These are phyloP conservation scores for Charina bottae DNA, from an alignment of 2,113 vertebrate species.

Conservation along the genomic window DNA sequence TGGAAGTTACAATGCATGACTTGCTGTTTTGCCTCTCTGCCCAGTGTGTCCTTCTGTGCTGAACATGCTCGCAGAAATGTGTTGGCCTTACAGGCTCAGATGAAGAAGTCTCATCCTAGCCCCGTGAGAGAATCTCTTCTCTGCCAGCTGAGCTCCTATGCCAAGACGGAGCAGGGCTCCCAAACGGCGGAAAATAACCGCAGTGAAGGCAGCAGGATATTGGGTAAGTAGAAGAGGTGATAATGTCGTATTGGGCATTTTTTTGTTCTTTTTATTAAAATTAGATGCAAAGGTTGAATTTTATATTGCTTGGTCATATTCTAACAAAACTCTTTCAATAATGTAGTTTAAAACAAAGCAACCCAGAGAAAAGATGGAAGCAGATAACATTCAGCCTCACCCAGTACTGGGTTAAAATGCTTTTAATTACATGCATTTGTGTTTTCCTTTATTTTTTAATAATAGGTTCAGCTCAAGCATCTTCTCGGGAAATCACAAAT, in stretches of 20 bases:
- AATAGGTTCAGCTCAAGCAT: neutral
- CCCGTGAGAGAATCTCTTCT: constrained; percentile 85
- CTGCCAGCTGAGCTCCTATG: constrained; percentile 91
- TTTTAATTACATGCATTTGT: neutral
- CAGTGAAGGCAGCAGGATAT: constrained; percentile 86
- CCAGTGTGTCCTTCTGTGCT: constrained; percentile 85
- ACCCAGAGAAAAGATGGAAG: neutral
- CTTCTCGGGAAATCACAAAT: neutral
- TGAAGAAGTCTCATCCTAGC: constrained; percentile 83
- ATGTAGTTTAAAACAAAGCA: neutral
- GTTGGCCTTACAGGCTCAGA: constrained; percentile 88
- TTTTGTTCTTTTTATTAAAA: accelerated
- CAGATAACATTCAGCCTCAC: neutral
- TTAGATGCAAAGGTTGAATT: neutral
- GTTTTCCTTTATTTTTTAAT: neutral
- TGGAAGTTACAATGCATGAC: neutral
- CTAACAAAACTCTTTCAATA: neutral
- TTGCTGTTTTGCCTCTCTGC: neutral
- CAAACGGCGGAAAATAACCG: constrained; percentile 78
- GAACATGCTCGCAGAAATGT: constrained; percentile 91
- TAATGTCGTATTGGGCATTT: neutral
- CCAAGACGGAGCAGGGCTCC: constrained; percentile 76
- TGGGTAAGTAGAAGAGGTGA: constrained; percentile 73
- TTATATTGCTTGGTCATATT: neutral
- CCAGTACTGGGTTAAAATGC: neutral